These are phyloP conservation scores for Polydrusus tereticollis DNA, from an alignment of 2,888 invertebrate genomes.

Conservation along the genomic window DNA sequence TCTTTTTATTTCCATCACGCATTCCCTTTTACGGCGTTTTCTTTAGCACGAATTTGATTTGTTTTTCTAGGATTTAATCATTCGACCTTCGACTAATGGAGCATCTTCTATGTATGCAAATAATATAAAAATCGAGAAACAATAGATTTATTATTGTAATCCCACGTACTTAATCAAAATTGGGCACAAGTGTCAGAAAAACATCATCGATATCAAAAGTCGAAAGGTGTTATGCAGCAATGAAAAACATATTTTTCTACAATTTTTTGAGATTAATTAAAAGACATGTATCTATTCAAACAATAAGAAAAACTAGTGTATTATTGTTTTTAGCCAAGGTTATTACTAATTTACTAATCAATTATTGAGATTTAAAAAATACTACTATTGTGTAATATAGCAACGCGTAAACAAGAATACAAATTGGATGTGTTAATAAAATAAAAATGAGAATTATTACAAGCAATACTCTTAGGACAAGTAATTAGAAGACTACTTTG, in stretches of 20 bases:
- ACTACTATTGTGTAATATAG: background rate
- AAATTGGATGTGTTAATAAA: background rate
- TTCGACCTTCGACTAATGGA: constrained; percentile 3
- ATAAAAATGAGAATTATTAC: background rate
- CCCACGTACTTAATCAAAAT: constrained; percentile 5
- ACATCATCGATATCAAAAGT: background rate
- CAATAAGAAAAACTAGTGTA: background rate
- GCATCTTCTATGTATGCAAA: background rate
- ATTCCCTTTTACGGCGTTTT: background rate
- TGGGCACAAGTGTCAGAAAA: constrained; percentile 12
- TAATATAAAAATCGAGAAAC: constrained; percentile 10
- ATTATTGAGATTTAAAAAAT: background rate
- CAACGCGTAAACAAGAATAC: background rate
- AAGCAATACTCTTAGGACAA: no score
- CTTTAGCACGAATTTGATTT: background rate
- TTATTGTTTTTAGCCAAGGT: background rate
- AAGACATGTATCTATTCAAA: background rate
- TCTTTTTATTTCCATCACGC: no score
- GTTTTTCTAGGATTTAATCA: background rate
- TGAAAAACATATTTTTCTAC: constrained; percentile 5
- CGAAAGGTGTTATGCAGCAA: constrained; percentile 2
- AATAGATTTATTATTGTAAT: constrained; percentile 8
- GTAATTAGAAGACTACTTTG: no score
- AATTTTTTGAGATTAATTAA: background rate
- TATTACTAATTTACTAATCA: background rate